These are phyloP conservation scores for Cottus gobio DNA, from an alignment of 2,113 vertebrate genomes.

Conservation along the genomic window DNA sequence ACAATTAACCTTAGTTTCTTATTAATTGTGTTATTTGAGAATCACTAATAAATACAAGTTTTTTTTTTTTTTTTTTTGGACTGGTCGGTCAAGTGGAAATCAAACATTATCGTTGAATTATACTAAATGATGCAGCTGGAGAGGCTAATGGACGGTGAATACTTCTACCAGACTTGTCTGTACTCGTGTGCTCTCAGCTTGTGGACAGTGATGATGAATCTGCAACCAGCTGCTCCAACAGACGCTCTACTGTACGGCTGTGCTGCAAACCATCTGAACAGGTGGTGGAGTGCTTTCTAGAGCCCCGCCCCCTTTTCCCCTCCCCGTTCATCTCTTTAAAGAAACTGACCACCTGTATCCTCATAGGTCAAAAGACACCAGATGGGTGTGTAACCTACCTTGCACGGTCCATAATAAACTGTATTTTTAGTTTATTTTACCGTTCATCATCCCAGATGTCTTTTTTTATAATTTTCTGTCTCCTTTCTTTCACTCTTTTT, in stretches of 20 bases:
- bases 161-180: too few species aligned
- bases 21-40: too few species aligned
- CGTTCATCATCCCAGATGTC: background rate
- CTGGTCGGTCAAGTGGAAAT: too few species aligned
- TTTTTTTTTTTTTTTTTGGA: too few species aligned
- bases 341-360: conserved; percentile 43
- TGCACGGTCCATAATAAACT: background rate
- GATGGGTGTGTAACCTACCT: background rate
- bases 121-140: background rate
- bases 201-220: conserved; percentile 25
- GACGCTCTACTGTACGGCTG: conserved; percentile 9
- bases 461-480: background rate
- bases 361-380: conserved; percentile 36
- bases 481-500: background rate
- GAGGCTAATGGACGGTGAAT: background rate
- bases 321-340: background rate
- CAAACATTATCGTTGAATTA: background rate
- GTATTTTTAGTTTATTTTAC: background rate
- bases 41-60: too few species aligned
- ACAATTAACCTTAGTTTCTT: background rate
- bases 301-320: background rate
- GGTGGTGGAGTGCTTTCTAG: conserved; percentile 44
- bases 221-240: conserved; percentile 49
- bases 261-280: conserved; percentile 41
- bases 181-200: background rate